Percentiles rank a stretch among this genome's conserved stretches.
These are phyloP conservation scores for Hirtodrosophila duncani DNA, from an alignment of 2,888 invertebrate species.

Conservation along the genomic window DNA sequence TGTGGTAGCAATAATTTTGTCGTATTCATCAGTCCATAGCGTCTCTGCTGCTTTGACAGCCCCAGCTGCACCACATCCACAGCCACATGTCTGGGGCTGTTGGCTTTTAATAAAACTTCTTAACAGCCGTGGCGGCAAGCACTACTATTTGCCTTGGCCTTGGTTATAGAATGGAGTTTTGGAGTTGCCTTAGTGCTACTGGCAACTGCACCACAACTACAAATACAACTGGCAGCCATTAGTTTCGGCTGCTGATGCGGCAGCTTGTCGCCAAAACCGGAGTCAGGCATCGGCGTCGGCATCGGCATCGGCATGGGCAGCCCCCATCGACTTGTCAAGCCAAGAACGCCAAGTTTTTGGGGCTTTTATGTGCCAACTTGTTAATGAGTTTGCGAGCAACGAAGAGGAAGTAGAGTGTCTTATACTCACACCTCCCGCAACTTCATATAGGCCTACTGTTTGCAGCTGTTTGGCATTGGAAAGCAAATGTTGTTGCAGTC, in stretches of 20 bases:
- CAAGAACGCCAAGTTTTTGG: constrained; percentile 31
- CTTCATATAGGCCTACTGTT: constrained; percentile 24
- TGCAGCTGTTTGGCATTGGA: constrained; percentile 48
- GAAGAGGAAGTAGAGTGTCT: not conserved
- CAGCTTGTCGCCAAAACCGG: constrained; percentile 55
- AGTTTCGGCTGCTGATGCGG: constrained; percentile 57
- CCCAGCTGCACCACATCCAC: constrained; percentile 18
- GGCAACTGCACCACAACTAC: no score
- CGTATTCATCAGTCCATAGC: constrained; percentile 57
- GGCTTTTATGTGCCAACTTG: constrained; percentile 65
- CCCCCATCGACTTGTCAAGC: no score
- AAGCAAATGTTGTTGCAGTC: constrained; percentile 31
- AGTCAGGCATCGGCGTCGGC: no score
- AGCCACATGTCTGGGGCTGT: constrained; percentile 46
- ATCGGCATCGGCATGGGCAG: no score
- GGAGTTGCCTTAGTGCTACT: no score
- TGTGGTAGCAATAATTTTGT: constrained; percentile 49
- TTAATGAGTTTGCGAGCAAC: constrained; percentile 58
- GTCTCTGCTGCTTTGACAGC: constrained; percentile 44
- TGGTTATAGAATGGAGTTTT: constrained; percentile 27
- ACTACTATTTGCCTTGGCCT: constrained; percentile 47
- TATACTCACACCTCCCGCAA: not conserved
- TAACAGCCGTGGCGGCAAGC: no score
- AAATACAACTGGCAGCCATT: constrained; percentile 60
- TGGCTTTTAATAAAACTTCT: constrained; percentile 66